Base-by-base conservation (phyloP, 2,113 vertebrate genomes). In the Sander vitreus region DNA sequence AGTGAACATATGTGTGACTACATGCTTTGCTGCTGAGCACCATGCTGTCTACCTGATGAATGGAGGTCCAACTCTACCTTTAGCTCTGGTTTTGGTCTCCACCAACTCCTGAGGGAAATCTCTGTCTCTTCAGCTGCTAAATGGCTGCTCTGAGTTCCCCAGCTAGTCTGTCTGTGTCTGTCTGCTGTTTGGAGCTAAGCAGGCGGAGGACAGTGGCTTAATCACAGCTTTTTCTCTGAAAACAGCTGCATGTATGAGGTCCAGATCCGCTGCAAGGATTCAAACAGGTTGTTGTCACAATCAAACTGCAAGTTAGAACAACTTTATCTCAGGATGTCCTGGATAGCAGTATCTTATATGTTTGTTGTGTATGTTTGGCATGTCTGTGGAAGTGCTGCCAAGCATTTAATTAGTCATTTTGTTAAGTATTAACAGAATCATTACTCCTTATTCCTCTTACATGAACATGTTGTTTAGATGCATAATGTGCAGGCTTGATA, bases 401-500 rank as follows among this genome's bases (percentile, higher is more conserved):
- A 59, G 60, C 7, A 33, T 64, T 5, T 6, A 63, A 64, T 80
- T 19, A 18, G 8, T 59, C 0, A 50, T 18, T 69, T 33, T 10
- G 16, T 39, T 50, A 6, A 64, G 50, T 23, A 58, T 27, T 27
- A 27, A 27, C 27, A 27, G 27, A 27, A 27, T 27, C 27, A 27
- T 27, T 27, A 27, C 27, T 27, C 27, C 27, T 27, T 27, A 27
- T 27, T 48, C 23, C n/a, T 76, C 3, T 64, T 18, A 57, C 21
- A 83, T 70, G 16, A 45, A 70, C 27, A 6, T 57, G 73, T 50
- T 54, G 43, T 59, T 48, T 50, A 48, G 53, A 78, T 78, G 45
- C 50, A 27, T 27, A 27, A 74, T 60, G 47, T 76, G 18, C 62
- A 73, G 36, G 23, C 48, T 67, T 60, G n/a, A 63, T 36, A 7